These are phyloP conservation scores for Gopherus evgoodei DNA, from an alignment of 2,113 vertebrate species.

Conservation along the genomic window DNA sequence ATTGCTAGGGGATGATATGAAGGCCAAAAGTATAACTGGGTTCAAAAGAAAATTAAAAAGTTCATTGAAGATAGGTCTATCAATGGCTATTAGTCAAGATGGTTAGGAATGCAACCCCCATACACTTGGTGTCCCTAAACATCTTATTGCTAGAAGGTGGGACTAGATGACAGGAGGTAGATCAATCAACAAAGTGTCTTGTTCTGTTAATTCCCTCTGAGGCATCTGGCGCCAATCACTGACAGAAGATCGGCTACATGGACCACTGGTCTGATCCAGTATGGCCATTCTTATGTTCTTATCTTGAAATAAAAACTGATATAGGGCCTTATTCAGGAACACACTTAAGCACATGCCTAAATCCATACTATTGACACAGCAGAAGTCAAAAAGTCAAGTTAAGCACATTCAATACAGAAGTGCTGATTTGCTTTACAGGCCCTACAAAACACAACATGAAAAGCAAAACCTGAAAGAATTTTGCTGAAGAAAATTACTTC, in stretches of 20 bases:
- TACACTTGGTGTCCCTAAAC: not conserved
- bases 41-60: not conserved
- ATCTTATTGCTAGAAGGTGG: not conserved
- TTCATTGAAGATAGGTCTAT: not conserved
- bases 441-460: fast-evolving
- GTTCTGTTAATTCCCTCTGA: not conserved
- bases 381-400: not conserved
- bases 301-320: not conserved
- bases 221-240: too few species aligned
- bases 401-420: not conserved
- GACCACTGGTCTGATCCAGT: not conserved
- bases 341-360: not conserved
- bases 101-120: not conserved
- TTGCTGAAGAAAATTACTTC: not conserved
- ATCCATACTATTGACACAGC: not conserved
- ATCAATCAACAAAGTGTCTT: too few species aligned
- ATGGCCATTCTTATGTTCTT: not conserved
- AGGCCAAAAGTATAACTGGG: not conserved
- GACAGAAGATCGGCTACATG: too few species aligned
- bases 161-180: not conserved
- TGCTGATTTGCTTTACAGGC: not conserved
- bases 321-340: not conserved
- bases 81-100: not conserved
- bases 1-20: not conserved
- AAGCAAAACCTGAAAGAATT: not conserved